Evolutionary conservation across 2,113 vertebrate genomes (phyloP), one percentile per base, ranked within the genome.

Genomic region (Leucoraja erinaceus): DNA sequence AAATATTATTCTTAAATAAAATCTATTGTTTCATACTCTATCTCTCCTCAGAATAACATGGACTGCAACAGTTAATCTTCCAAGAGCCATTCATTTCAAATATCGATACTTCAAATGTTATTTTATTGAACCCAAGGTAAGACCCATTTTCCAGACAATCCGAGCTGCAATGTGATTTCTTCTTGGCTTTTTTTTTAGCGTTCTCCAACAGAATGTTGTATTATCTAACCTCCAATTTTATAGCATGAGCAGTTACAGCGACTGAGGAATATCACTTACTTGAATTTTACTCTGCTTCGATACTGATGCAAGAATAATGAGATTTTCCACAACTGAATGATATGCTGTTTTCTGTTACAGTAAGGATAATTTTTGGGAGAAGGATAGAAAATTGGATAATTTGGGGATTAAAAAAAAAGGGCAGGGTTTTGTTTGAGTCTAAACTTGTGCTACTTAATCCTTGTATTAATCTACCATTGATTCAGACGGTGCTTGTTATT

Each of bases 91-190:
- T 83, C 95, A 96, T 83, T 93, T 96, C 95, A 93, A 94, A 11
- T 99, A 99, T 94, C 98, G 98, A 31, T 99, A 99, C 94, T 98
- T 99, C 94, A 98, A 96, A 95, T 98, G 98, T 78, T 97, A 95
- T 95, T 97, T 98, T 95, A 93, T 99, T 93, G 97, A 98, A 95
- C 96, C 98, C 74, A 98, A 98, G 98, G 97, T 97, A 95, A 96
- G 95, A 78, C 25, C 9, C 14, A 54, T 72, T 91, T 91, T 72
- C 66, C 47, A 63, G 33, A 47, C 22, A 38, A 20, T 70, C 38
- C 68, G 47, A 72, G 28, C 25, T 91, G 33, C 22, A 84, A 59
- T 84, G 5, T 70, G 38, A 68, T 70, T 33, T 66, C 3, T 47
- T 47, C 1, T 47, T 16, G 22, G 33, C 31, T 90, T 16, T 25